A percentile compares a stretch with the other conserved stretches of the same genome.
These are phyloP conservation scores for Paratilapia polleni DNA, from an alignment of 2,113 vertebrate genomes.

Conservation along the genomic window DNA sequence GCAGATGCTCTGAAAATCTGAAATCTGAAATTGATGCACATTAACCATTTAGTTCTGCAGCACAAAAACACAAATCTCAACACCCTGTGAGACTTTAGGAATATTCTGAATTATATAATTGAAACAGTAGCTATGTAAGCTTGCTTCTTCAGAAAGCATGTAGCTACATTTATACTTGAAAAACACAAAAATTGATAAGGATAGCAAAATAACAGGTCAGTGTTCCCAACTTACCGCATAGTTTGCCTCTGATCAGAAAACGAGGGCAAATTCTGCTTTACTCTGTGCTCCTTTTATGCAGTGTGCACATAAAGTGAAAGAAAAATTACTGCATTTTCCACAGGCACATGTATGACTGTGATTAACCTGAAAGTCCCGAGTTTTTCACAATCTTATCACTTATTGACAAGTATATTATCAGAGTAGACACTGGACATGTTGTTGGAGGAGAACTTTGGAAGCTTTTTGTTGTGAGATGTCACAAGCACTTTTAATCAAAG, in stretches of 20 bases:
- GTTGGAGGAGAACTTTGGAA: neutral
- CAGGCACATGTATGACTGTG: neutral
- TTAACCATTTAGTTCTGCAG: too few species aligned
- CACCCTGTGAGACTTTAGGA: too few species aligned
- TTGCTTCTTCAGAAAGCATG: too few species aligned
- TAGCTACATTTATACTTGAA: neutral
- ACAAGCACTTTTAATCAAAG: neutral
- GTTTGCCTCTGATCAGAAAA: neutral
- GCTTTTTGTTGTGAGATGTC: neutral
- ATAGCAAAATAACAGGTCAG: fast-evolving
- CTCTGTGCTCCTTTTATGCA: neutral
- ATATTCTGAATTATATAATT: too few species aligned
- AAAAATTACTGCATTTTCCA: too few species aligned
- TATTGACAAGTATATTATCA: neutral
- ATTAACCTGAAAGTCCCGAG: fast-evolving
- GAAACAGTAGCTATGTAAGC: too few species aligned
- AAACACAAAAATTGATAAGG: neutral
- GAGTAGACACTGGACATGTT: neutral
- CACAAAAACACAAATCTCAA: too few species aligned
- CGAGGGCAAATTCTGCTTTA: neutral
- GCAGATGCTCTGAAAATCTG: too few species aligned
- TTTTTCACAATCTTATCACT: neutral
- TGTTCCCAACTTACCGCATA: neutral
- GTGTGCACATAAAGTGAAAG: neutral
- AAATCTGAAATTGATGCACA: too few species aligned